phyloP scores from a whole-genome alignment of 1,140 invertebrate species.

The Bombus cullumanus region DNA sequence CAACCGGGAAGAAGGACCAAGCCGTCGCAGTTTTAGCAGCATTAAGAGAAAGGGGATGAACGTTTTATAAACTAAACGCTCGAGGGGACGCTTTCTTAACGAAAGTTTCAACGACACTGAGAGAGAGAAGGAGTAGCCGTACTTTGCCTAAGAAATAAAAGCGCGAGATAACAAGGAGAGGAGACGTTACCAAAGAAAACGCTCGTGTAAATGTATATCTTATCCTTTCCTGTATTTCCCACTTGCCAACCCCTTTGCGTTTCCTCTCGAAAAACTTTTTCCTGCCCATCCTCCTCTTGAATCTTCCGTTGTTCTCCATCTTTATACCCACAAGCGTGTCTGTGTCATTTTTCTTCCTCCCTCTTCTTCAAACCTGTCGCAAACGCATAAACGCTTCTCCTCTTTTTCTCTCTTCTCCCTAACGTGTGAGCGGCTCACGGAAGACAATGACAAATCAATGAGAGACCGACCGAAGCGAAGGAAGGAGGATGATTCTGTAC shows the following conservation, averaged over 20 bases:
- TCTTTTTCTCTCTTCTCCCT: conserved; percentile 43
- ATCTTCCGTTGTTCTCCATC: background rate
- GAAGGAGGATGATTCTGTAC: conserved; percentile 75
- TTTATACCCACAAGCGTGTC: background rate
- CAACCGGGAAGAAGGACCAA: conserved; percentile 36
- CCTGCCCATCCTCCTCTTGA: background rate
- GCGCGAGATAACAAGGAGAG: conserved; percentile 52
- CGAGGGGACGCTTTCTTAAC: conserved; percentile 51
- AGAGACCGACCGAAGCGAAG: conserved; percentile 48
- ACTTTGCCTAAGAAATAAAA: conserved; percentile 50
- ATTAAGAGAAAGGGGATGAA: conserved; percentile 62
- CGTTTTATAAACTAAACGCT: conserved; percentile 67
- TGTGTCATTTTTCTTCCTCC: background rate
- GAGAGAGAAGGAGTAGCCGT: conserved; percentile 48
- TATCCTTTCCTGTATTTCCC: conserved; percentile 10
- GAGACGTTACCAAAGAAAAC: conserved; percentile 47
- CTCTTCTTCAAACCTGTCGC: background rate
- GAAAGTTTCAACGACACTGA: conserved; percentile 57
- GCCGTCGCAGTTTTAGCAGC: conserved; percentile 67
- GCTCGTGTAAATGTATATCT: conserved; percentile 49
- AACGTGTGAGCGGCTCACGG: conserved; percentile 26
- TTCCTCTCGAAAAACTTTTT: conserved; percentile 12
- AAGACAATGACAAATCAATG: conserved; percentile 68
- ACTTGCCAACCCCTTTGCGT: background rate
- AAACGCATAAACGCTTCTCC: background rate